Percentiles rank a stretch among this genome's conserved stretches.
These are phyloP conservation scores for Augochlorella aurata DNA, from an alignment of 2,888 invertebrate species.

Conservation along the genomic window DNA sequence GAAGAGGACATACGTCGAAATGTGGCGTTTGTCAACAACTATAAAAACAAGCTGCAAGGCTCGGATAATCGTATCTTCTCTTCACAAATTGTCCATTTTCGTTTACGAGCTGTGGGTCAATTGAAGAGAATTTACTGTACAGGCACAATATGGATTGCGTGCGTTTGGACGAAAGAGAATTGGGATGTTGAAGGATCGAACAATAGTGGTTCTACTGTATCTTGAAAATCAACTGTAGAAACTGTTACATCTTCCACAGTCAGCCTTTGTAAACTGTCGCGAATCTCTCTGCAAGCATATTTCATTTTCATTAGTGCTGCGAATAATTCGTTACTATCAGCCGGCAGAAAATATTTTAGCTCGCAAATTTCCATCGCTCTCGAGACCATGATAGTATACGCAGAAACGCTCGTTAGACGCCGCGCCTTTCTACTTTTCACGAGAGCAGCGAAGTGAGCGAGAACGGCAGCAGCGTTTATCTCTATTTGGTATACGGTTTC, in stretches of 20 bases:
- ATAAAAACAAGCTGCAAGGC: too few species aligned
- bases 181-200: too few species aligned
- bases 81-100: too few species aligned
- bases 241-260: not conserved
- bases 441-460: not conserved
- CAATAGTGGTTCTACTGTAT: not conserved
- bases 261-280: not conserved
- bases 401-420: slow-evolving; percentile 5
- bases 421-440: slow-evolving; percentile 32
- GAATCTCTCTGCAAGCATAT: not conserved
- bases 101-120: too few species aligned
- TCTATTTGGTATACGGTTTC: not conserved
- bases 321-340: not conserved
- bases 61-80: too few species aligned
- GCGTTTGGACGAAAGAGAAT: too few species aligned
- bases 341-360: not conserved
- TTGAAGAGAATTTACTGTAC: too few species aligned
- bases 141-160: too few species aligned
- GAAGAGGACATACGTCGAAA: too few species aligned
- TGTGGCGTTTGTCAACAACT: too few species aligned
- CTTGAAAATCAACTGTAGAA: not conserved
- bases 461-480: not conserved
- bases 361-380: slow-evolving; percentile 6
- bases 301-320: not conserved
- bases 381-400: not conserved